Conservation (phyloP, 1,140 invertebrate genomes). For the Drosophila lacteicornis region DNA sequence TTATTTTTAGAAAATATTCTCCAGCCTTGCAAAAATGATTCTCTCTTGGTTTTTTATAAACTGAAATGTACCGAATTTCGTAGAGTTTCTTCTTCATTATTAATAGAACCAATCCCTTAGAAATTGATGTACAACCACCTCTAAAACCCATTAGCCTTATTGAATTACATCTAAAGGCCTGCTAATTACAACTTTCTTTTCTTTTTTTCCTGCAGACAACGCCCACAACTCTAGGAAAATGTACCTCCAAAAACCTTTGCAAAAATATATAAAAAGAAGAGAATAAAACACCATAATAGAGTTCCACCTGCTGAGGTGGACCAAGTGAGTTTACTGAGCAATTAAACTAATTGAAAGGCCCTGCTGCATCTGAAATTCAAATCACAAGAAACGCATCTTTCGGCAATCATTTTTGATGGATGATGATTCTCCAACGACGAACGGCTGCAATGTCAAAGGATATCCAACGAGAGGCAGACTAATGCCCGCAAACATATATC, state of each 20-base stretch:
- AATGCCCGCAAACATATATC: slow-evolving; percentile 57
- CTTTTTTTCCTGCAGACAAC: neutral
- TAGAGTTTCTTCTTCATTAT: too few species aligned
- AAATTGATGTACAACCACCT: neutral
- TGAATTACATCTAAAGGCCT: slow-evolving; percentile 18
- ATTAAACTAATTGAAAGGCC: slow-evolving; percentile 78
- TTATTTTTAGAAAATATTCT: too few species aligned
- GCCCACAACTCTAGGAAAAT: slow-evolving; percentile 27
- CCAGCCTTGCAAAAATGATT: too few species aligned
- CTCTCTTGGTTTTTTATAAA: neutral
- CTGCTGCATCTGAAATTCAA: slow-evolving; percentile 74
- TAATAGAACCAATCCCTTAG: neutral
- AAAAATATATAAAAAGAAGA: slow-evolving; percentile 12
- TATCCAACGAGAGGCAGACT: slow-evolving; percentile 64
- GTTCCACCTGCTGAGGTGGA: slow-evolving; percentile 59
- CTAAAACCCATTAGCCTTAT: slow-evolving; percentile 2
- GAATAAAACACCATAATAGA: slow-evolving; percentile 28
- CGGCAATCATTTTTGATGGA: slow-evolving; percentile 82
- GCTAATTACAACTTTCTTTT: slow-evolving; percentile 29
- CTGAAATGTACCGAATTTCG: neutral
- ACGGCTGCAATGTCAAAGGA: slow-evolving; percentile 81
- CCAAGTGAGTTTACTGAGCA: slow-evolving; percentile 46
- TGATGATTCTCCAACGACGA: slow-evolving; percentile 63
- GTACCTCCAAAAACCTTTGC: slow-evolving; percentile 12
- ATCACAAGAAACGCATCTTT: slow-evolving; percentile 78